Evolutionary conservation across 2,797 vertebrate species (phyloP).

Genomic region (Sebastes trivittatus): DNA sequence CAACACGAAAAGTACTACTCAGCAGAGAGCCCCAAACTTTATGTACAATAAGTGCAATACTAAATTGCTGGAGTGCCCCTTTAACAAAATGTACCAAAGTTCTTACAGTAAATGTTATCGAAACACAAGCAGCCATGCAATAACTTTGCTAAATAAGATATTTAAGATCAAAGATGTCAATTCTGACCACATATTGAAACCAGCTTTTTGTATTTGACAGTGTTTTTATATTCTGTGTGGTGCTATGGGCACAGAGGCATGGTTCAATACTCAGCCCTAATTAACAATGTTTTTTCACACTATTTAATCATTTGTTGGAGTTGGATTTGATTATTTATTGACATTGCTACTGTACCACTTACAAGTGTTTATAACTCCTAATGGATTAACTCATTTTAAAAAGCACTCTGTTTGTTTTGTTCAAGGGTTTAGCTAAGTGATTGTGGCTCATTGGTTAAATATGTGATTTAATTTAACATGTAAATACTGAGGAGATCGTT

Average conservation of each 20-base stretch:
- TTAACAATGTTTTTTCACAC: neutral
- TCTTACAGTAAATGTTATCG: neutral
- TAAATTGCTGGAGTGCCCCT: neutral
- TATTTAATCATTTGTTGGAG: neutral
- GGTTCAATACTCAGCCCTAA: neutral
- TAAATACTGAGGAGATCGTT: neutral
- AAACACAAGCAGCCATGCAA: neutral
- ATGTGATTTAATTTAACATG: slow-evolving; percentile 1
- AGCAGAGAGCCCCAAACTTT: neutral
- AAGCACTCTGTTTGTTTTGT: too few relatives aligned
- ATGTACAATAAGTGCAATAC: neutral
- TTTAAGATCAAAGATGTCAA: neutral
- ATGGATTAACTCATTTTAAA: neutral
- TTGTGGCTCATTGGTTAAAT: neutral
- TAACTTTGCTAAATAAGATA: neutral
- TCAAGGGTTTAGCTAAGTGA: neutral
- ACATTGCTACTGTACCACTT: neutral
- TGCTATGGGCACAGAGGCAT: neutral
- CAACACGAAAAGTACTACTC: neutral
- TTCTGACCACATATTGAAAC: neutral
- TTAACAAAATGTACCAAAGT: neutral
- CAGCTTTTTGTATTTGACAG: neutral
- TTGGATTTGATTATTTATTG: neutral
- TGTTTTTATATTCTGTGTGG: neutral
- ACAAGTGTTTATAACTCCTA: neutral